phyloP scores from a whole-genome alignment of 1,140 invertebrate genomes.

The Goniozus legneri region DNA sequence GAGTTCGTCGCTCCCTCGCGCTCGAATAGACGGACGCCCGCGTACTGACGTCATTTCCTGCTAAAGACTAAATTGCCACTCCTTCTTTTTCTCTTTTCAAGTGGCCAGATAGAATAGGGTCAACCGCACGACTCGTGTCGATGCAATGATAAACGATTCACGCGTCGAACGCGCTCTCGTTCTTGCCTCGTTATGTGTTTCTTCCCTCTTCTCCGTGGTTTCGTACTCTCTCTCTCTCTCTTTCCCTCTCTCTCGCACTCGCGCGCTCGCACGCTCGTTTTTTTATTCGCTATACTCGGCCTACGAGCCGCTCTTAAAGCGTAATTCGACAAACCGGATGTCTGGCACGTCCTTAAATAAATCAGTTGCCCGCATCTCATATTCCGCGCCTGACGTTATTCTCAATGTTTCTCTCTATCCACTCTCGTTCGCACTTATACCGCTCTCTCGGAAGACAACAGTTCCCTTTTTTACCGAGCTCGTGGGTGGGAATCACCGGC shows the following conservation, averaged over 20 bases:
- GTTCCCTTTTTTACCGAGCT: too few species aligned
- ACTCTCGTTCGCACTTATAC: not conserved
- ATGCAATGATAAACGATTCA: constrained; percentile 46
- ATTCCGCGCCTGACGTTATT: constrained; percentile 25
- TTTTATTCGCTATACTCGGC: constrained; percentile 24
- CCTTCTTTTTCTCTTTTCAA: too few species aligned
- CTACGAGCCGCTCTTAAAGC: constrained; percentile 32
- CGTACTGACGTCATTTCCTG: constrained; percentile 46
- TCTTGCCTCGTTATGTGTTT: constrained; percentile 18
- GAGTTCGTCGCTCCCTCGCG: not conserved
- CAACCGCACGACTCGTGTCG: constrained; percentile 43
- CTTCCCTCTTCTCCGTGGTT: constrained; percentile 12
- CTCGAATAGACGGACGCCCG: constrained; percentile 4
- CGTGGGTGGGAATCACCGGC: too few species aligned
- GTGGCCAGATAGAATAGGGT: constrained; percentile 32
- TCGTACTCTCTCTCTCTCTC: too few species aligned
- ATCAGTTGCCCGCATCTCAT: constrained; percentile 53
- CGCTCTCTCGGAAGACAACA: too few species aligned
- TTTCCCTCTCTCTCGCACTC: too few species aligned
- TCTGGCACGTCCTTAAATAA: constrained; percentile 50
- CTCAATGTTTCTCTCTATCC: not conserved
- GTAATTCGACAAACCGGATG: constrained; percentile 51
- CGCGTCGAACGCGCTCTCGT: constrained; percentile 31
- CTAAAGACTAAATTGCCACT: constrained; percentile 35
- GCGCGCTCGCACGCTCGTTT: too few species aligned